Conservation (phyloP, 2,113 vertebrate species). For the Scortum barcoo region DNA sequence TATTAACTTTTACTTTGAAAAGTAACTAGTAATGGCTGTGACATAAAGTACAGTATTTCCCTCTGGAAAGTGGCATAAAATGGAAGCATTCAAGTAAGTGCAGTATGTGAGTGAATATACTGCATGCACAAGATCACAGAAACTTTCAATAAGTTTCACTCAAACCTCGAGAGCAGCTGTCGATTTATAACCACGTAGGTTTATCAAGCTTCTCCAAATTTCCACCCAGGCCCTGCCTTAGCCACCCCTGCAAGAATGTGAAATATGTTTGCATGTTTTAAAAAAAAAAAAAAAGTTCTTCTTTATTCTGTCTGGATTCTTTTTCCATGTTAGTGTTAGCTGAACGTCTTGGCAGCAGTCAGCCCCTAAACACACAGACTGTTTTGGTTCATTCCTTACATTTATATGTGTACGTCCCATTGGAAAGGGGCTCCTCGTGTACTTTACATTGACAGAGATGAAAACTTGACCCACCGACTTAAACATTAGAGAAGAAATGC, state of each 20-base stretch:
- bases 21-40: not conserved
- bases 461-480: conserved; percentile 16
- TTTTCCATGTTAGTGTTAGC: conserved; percentile 71
- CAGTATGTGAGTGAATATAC: not conserved
- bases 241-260: conserved; percentile 77
- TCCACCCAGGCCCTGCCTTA: conserved; percentile 67
- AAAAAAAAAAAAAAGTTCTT: conserved; percentile 55
- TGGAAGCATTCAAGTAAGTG: not conserved
- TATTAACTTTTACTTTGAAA: not conserved
- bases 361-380: conserved; percentile 56
- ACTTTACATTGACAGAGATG: conserved; percentile 12
- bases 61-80: not conserved
- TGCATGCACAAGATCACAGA: conserved; percentile 34
- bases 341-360: conserved; percentile 62
- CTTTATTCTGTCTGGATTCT: conserved; percentile 71
- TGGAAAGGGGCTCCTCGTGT: conserved; percentile 9
- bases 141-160: conserved; percentile 35
- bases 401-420: conserved; percentile 1
- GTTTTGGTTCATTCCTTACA: conserved; percentile 49
- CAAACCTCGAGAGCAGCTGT: conserved; percentile 40
- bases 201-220: conserved; percentile 72
- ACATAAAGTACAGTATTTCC: not conserved
- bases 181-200: conserved; percentile 41
- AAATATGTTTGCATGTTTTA: conserved; percentile 79
- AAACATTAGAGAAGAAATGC: not conserved